phyloP scores from a whole-genome alignment of 1,140 invertebrate species.

The Lepidurus arcticus region DNA sequence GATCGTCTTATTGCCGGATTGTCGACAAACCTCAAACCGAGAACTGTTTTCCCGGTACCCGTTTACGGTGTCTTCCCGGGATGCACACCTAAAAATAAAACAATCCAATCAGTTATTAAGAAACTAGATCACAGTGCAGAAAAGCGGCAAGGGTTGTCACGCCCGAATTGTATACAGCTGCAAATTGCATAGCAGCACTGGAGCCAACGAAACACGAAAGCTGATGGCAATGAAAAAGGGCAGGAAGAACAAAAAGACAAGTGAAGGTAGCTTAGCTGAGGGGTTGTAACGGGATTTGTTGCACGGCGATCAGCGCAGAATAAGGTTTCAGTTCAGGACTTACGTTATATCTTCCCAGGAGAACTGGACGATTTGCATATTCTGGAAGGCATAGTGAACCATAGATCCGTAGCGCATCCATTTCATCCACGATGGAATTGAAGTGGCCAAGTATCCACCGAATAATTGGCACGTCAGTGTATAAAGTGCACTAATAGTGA shows the following conservation, averaged over 20 bases:
- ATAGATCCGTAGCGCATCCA: conserved; percentile 70
- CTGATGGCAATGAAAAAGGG: conserved; percentile 4
- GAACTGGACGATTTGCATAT: conserved; percentile 80
- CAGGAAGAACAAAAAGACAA: conserved; percentile 24
- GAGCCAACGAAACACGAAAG: background rate
- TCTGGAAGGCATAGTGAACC: conserved; percentile 78
- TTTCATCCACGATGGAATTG: conserved; percentile 68
- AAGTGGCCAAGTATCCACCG: conserved; percentile 74
- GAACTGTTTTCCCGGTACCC: conserved; percentile 60
- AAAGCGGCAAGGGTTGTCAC: too few relatives aligned
- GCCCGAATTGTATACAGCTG: too few relatives aligned
- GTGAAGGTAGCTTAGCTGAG: conserved; percentile 26
- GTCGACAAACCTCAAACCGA: conserved; percentile 59
- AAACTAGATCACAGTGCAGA: too few relatives aligned
- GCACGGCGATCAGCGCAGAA: background rate
- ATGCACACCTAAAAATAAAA: too few relatives aligned
- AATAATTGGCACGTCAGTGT: conserved; percentile 74
- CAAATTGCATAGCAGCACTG: background rate
- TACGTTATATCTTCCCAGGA: conserved; percentile 60
- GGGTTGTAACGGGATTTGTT: conserved; percentile 11
- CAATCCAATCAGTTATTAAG: too few relatives aligned
- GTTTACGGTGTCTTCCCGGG: conserved; percentile 37
- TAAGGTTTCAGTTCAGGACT: conserved; percentile 50
- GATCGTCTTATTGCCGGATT: conserved; percentile 49
- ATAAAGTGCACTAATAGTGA: conserved; percentile 71